Evolutionary conservation across 2,113 vertebrate genomes (phyloP), one percentile per base, ranked within the genome.

Genomic region (Typhlomys cinereus): DNA sequence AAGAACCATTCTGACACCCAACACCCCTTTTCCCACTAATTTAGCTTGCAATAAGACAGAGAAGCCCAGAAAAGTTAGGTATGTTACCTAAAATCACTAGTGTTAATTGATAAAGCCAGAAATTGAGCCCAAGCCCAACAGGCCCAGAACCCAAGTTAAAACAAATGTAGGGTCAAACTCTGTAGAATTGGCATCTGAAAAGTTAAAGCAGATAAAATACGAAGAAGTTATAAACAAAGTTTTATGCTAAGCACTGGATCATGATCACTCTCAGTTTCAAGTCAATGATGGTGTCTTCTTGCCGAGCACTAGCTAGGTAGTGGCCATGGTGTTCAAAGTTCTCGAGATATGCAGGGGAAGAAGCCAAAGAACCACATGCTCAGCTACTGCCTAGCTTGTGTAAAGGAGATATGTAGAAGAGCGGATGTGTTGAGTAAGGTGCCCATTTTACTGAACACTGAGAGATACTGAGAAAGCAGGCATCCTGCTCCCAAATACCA

Each of bases 181-280:
- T 31, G 20, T 8, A 36, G 41, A 99, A 97, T 99, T 99, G 2
- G 99, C 99, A 98, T 99, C 99, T 99, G 97, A 94, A 97, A 27
- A 83, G 29, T 9, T 0, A 3, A 91, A 95, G 93, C 41, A 36
- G 7, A 90, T 59, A 11, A 4, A 1, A 97, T n/a, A 97, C 44
- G 7, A 95, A 89, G 89, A 85, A 76, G 67, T 61, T 87, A 92
- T 2, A 87, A 94, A 80, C n/a, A 93, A 82, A 89, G 50, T 52
- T 85, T 74, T 46, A 74, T 52, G 67, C 59, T 71, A 79, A 83
- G 46, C 41, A 34, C 83, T 78, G 82, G 76, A 59, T 57, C 46
- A 78, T 29, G 29, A 48, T 31, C 82, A 50, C 79, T n/a, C 76
- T 79, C 52, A 61, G 23, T 64, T 84, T 92, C 69, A 88, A 76